Base-by-base conservation (phyloP, 1,140 invertebrate species). In the Sweltsa coloradensis region DNA sequence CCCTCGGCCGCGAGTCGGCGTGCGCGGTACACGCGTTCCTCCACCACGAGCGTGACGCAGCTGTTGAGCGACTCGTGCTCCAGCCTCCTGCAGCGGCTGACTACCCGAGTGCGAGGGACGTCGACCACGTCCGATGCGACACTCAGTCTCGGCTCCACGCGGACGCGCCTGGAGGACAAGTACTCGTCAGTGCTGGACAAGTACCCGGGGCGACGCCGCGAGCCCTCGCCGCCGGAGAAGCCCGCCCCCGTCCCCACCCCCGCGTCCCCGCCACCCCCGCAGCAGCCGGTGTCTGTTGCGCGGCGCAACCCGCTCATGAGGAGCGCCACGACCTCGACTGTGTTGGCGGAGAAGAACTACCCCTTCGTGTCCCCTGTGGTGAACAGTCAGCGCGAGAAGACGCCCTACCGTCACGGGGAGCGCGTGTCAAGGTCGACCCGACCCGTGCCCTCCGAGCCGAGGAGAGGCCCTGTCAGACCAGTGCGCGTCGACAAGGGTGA, bases 41-140 rank as follows among this genome's bases (percentile, higher is more conserved):
- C 83, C 23, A 85, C 83, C 13, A 71, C 78, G 7, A 89, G 85
- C 66, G 84, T 89, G 45, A 84, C 84, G 36, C 86, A 89, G 63
- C 67, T 90, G 51, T 66, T 90, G 47, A 83, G 76, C 41, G 85
- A 89, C 57, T 86, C 85, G 48, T 90, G 85, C 65, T 82, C 83
- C 51, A 89, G 75, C 64, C 71, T 89, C 22, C 71, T 90, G 45
- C 84, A 88, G 55, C 70, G 84, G 37, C 66, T 89, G 52, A 81
- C 83, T 0, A 78, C 80, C 25, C 60, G 70, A 25, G 74, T 78
- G 3, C 73, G 85, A 24, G 83, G 83, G 24, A 82, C 81, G 9
- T 86, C 76, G 27, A 72, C 54, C 29, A 29, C 37, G 14, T 13
- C 34, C 34, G 49, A 36, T 31, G 29, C 16, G 36, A 18, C 37